Base-by-base conservation (phyloP, 2,113 vertebrate species). In the Athene cunicularia region DNA sequence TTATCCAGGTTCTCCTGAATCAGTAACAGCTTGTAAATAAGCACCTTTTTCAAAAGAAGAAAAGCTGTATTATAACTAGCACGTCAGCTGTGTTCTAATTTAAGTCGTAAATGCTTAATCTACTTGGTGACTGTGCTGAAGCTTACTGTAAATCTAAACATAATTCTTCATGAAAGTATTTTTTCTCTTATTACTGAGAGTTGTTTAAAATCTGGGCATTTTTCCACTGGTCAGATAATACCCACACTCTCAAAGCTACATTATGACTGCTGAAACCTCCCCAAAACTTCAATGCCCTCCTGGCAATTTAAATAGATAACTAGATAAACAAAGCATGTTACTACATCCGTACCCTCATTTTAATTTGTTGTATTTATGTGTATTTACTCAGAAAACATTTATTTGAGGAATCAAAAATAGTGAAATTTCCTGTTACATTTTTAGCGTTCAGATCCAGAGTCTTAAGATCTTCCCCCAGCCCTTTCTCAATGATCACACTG, bases 391-490 rank as follows among this genome's bases (percentile, higher is more conserved):
- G 17, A 74, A 12, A 85, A 50, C 12, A 9, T 33, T 58, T 41
- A 32, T 64, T 15, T 70, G 32, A 67, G 20, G 8, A 71, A 10
- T 17, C 22, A 55, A 79, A 87, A 87, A 23, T 0, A 67, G 8
- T 47, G 62, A 56, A 53, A n/a, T 47, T 21, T 79, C 22, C 55
- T 30, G 11, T 22, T 53, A 37, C 10, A 13, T 23, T 56, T 89
- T 76, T 39, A 92, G 35, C 33, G 64, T 50, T 80, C 30, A 64
- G 22, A 63, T 55, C 12, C 33, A 59, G 24, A 84, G 37, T 14
- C 3, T 0, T 13, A 83, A 59, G 8, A 21, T 60, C 22, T 68
- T 12, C 8, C 14, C 22, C 12, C 21, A 49, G 45, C 12, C n/a
- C 19, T 5, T 80, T 87, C 39, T 58, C 39, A 73, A 1, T n/a